These are phyloP conservation scores for Anagyrus pseudococci DNA, from an alignment of 2,888 invertebrate species.

Conservation along the genomic window DNA sequence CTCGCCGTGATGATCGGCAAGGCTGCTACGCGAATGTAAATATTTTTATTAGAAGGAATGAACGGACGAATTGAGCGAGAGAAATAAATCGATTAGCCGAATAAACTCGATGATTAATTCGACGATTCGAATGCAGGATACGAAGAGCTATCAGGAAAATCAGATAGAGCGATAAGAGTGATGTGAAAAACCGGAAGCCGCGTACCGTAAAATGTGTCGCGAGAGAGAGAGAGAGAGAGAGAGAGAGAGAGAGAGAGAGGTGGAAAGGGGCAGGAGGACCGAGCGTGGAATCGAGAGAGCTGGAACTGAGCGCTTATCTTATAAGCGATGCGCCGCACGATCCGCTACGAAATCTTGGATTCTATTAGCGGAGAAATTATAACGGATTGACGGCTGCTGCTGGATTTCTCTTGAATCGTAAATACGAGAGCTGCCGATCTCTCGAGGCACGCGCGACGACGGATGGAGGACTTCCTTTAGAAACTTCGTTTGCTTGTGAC, in stretches of 20 bases:
- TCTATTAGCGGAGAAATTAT: slow-evolving; percentile 62
- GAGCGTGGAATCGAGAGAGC: slow-evolving; percentile 30
- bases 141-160: background rate
- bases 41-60: too few relatives aligned
- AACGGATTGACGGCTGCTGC: slow-evolving; percentile 55
- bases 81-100: too few relatives aligned
- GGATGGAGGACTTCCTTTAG: background rate
- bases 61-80: too few relatives aligned
- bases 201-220: slow-evolving; percentile 15
- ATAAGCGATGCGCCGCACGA: slow-evolving; percentile 54
- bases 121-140: background rate
- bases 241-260: slow-evolving; percentile 30
- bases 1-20: background rate
- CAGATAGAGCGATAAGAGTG: background rate
- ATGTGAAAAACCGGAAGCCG: slow-evolving; percentile 34
- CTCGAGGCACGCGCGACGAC: background rate
- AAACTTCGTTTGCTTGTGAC: too few relatives aligned
- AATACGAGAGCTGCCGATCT: background rate
- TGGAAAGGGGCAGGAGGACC: slow-evolving; percentile 29
- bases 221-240: slow-evolving; percentile 25
- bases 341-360: slow-evolving; percentile 59
- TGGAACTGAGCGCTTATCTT: slow-evolving; percentile 33
- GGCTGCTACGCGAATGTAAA: background rate
- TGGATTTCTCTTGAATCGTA: slow-evolving; percentile 6
- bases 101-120: background rate